Conservation (phyloP, 2,888 invertebrate species). For the Epicampocera succincta region DNA sequence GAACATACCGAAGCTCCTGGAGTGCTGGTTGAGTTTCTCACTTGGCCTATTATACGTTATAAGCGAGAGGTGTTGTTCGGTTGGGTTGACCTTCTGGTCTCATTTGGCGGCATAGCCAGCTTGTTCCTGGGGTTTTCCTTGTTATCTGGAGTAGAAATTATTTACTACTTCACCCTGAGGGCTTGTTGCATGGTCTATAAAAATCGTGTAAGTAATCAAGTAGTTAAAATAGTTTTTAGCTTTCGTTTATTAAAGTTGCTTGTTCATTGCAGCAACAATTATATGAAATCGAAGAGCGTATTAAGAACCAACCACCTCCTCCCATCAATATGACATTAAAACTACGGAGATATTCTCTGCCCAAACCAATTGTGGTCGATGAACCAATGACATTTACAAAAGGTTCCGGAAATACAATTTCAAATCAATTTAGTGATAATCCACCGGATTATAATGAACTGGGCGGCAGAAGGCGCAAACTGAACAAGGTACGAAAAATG, state of each 20-base stretch:
- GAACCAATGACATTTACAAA: neutral
- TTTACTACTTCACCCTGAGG: conserved; percentile 89
- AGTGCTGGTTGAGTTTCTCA: conserved; percentile 84
- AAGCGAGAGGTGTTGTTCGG: conserved; percentile 91
- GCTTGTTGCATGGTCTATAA: conserved; percentile 82
- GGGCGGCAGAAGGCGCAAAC: conserved; percentile 53
- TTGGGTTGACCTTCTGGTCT: conserved; percentile 89
- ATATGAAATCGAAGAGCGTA: conserved; percentile 79
- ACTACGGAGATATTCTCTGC: conserved; percentile 70
- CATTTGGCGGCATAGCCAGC: conserved; percentile 83
- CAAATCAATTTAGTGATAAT: conserved; percentile 43
- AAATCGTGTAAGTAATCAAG: conserved; percentile 75
- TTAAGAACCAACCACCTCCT: conserved; percentile 77
- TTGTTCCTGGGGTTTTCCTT: conserved; percentile 86
- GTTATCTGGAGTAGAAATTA: conserved; percentile 88
- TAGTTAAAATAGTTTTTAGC: neutral
- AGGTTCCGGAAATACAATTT: conserved; percentile 14
- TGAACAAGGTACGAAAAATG: conserved; percentile 58
- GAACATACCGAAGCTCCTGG: conserved; percentile 74
- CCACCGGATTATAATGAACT: conserved; percentile 55
- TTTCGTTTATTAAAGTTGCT: neutral
- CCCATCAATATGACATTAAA: conserved; percentile 76
- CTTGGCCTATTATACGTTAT: conserved; percentile 87
- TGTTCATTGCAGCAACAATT: conserved; percentile 75
- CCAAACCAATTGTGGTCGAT: conserved; percentile 25